Base-by-base conservation (phyloP, 2,113 vertebrate genomes). In the Echinops telfairi region DNA sequence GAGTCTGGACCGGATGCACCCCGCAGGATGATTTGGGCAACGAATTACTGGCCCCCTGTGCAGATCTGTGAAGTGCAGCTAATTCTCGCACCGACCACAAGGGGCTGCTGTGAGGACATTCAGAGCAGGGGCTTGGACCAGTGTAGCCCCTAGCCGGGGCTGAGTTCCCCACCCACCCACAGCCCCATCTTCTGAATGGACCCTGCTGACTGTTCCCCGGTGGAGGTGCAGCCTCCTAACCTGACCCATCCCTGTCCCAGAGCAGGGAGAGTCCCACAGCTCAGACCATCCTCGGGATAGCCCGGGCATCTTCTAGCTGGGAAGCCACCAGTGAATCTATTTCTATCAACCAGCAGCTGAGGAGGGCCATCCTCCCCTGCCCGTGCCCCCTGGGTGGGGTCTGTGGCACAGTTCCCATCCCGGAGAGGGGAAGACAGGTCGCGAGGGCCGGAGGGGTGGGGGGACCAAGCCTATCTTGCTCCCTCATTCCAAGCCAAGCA, bases 91-190 rank as follows among this genome's bases (percentile, higher is more conserved):
- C 17, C 70, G 76, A n/a, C 15, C 31, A 25, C 16, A 0, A 27
- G 53, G 57, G n/a, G 57, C 14, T 38, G 17, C 1, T 12, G 3
- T 16, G 82, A 53, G 73, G 38, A 17, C 7, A 70, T 7, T 58
- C 4, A 68, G 75, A 64, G 1, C 20, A 10, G 0, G 43, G 2
- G 57, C 31, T 79, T 19, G 81, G 77, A 64, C 36, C 11, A 38
- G 40, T 53, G 47, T 9, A 53, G 12, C 10, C 47, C 47, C 47
- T 53, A 53, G 47, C 3, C 7, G 58, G 57, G 29, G 60, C 17
- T 0, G 0, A 14, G 57, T 2, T 29, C 33, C 10, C 36, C 0
- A 1, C n/a, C n/a, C 2, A 6, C 16, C 20, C 4, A 3, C 38
- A n/a, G 12, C 36, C 66, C 53, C 0, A 2, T 43, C n/a, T 12